phyloP scores from a whole-genome alignment of 2,113 vertebrate species.

The Gnathonemus echidnorhynchus region DNA sequence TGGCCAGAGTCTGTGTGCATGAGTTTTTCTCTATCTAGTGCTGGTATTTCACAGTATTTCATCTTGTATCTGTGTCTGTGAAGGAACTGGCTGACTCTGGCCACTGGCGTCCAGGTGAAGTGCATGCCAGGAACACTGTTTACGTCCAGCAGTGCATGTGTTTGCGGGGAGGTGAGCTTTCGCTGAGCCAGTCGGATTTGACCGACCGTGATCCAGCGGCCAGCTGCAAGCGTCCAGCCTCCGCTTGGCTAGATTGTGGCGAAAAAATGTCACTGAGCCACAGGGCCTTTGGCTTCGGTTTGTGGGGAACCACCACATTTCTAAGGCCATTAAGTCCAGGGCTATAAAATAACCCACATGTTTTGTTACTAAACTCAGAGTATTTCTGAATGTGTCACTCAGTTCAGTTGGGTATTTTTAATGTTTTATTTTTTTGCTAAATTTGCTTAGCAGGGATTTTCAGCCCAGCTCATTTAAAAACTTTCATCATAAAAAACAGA shows the following conservation, averaged over 20 bases:
- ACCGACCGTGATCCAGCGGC: not conserved
- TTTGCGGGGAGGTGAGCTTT: not conserved
- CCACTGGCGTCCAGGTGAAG: not conserved
- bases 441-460: not conserved
- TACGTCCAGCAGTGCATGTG: not conserved
- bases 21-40: not conserved
- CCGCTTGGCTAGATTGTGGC: not conserved
- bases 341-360: not conserved
- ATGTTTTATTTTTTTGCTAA: not conserved
- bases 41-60: not conserved
- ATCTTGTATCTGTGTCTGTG: not conserved
- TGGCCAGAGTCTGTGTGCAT: not conserved
- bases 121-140: not conserved
- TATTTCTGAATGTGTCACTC: not conserved
- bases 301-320: not conserved
- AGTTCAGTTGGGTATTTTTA: not conserved
- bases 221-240: not conserved
- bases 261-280: not conserved
- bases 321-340: not conserved
- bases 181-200: not conserved
- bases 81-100: not conserved
- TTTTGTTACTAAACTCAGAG: not conserved
- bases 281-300: not conserved
- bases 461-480: too few relatives aligned
- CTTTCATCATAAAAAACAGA: not conserved